Evolutionary conservation across 1,140 invertebrate species (phyloP).

Genomic region (Calliopsis andreniformis): DNA sequence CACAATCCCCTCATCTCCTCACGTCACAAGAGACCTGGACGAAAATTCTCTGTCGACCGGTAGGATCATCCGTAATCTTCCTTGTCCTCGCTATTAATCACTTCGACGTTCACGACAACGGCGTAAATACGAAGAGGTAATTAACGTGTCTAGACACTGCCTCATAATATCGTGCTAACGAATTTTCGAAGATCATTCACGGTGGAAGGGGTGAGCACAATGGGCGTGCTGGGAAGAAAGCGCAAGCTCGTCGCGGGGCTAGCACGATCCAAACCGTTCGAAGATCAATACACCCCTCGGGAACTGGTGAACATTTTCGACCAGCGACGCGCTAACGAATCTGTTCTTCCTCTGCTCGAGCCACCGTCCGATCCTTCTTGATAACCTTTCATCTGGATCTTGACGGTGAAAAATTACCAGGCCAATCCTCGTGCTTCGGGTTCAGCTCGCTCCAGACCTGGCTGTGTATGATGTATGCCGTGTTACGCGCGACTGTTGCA

Average conservation of each 20-base stretch:
- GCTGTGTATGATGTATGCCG: not conserved
- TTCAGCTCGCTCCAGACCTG: not conserved
- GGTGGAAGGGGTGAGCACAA: not conserved
- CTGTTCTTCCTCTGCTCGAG: not conserved
- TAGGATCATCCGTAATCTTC: not conserved
- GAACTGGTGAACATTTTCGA: slow-evolving; percentile 1
- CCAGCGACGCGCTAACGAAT: slow-evolving; percentile 21
- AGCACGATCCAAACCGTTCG: slow-evolving; percentile 17
- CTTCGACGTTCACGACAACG: not conserved
- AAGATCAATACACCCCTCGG: slow-evolving; percentile 15
- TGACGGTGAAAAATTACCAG: slow-evolving; percentile 31
- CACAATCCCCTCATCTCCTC: not conserved
- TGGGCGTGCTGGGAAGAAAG: slow-evolving; percentile 11
- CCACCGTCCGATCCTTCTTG: slow-evolving; percentile 5
- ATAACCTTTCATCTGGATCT: slow-evolving; percentile 15
- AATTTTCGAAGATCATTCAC: slow-evolving; percentile 39
- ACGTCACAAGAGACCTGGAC: not conserved
- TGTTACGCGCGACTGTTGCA: not conserved
- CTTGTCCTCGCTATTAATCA: slow-evolving; percentile 10
- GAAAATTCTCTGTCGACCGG: not conserved
- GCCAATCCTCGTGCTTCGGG: no score
- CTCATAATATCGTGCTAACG: slow-evolving; percentile 27
- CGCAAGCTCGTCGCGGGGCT: not conserved
- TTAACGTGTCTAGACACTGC: slow-evolving; percentile 42
- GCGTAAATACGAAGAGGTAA: slow-evolving; percentile 24